These are phyloP conservation scores for Sphaerophoria rueppellii DNA, from an alignment of 2,888 invertebrate species.

Conservation along the genomic window DNA sequence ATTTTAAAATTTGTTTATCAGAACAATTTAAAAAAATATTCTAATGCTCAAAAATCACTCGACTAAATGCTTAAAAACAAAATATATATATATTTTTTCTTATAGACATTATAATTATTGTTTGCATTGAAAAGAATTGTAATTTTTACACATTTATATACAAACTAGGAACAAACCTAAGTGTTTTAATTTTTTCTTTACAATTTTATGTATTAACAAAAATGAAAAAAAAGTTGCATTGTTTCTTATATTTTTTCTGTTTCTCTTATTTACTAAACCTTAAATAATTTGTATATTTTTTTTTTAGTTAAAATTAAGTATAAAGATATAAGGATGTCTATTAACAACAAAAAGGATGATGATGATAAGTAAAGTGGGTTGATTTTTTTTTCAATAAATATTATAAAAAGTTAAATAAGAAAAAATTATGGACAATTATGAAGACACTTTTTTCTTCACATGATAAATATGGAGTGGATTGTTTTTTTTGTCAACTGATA, in stretches of 20 bases:
- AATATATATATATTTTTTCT: conserved; percentile 21
- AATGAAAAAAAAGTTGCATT: conserved; percentile 49
- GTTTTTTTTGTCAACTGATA: conserved; percentile 49
- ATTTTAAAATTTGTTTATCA: conserved; percentile 22
- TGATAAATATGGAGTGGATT: conserved; percentile 57
- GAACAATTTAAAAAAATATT: conserved; percentile 37
- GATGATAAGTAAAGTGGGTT: conserved; percentile 33
- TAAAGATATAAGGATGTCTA: conserved; percentile 46
- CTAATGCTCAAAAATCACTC: not conserved
- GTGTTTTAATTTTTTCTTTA: conserved; percentile 4
- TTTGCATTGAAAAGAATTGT: conserved; percentile 18
- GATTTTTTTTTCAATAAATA: conserved; percentile 65
- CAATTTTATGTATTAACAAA: conserved; percentile 12
- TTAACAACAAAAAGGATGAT: conserved; percentile 63
- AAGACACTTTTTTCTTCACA: conserved; percentile 35
- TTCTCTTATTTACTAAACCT: conserved; percentile 54
- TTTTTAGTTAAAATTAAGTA: conserved; percentile 46
- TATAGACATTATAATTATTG: conserved; percentile 30
- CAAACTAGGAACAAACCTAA: conserved; percentile 66
- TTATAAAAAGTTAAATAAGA: conserved; percentile 35
- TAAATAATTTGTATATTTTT: conserved; percentile 60
- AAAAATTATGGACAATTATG: conserved; percentile 46
- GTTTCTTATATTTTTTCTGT: conserved; percentile 28
- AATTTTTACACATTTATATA: conserved; percentile 37
- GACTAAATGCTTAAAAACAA: conserved; percentile 41